phyloP scores from a whole-genome alignment of 1,140 invertebrate species.

The Manduca sexta region DNA sequence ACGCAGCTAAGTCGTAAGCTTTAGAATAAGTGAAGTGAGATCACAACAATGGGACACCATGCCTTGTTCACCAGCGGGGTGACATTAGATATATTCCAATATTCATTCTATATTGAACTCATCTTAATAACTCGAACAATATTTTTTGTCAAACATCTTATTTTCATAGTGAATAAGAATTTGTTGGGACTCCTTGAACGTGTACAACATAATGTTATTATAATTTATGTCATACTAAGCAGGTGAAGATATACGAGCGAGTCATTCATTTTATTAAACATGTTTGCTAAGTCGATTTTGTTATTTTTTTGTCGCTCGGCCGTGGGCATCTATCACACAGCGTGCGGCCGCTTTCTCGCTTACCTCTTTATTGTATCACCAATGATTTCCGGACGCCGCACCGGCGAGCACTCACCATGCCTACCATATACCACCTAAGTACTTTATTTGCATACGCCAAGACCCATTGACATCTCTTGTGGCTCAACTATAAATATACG shows the following conservation, averaged over 20 bases:
- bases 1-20: too few relatives aligned
- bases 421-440: conserved; percentile 4
- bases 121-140: conserved; percentile 51
- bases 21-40: conserved; percentile 34
- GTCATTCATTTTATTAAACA: conserved; percentile 53
- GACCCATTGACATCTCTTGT: too few relatives aligned
- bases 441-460: not conserved
- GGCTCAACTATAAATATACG: too few relatives aligned
- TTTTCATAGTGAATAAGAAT: conserved; percentile 64
- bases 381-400: conserved; percentile 56
- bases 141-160: conserved; percentile 61
- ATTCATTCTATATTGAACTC: conserved; percentile 45
- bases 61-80: conserved; percentile 33
- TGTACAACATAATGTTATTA: conserved; percentile 71
- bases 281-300: conserved; percentile 56
- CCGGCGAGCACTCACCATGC: not conserved
- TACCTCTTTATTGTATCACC: conserved; percentile 58
- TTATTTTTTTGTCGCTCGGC: conserved; percentile 59
- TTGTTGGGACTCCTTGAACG: conserved; percentile 62
- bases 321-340: conserved; percentile 64
- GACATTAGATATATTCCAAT: conserved; percentile 40
- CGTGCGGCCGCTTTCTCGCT: conserved; percentile 57
- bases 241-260: conserved; percentile 67
- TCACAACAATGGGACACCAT: conserved; percentile 37
- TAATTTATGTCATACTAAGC: conserved; percentile 72